Evolutionary conservation across 2,797 vertebrate genomes (phyloP).

Genomic region (Cygnus olor): DNA sequence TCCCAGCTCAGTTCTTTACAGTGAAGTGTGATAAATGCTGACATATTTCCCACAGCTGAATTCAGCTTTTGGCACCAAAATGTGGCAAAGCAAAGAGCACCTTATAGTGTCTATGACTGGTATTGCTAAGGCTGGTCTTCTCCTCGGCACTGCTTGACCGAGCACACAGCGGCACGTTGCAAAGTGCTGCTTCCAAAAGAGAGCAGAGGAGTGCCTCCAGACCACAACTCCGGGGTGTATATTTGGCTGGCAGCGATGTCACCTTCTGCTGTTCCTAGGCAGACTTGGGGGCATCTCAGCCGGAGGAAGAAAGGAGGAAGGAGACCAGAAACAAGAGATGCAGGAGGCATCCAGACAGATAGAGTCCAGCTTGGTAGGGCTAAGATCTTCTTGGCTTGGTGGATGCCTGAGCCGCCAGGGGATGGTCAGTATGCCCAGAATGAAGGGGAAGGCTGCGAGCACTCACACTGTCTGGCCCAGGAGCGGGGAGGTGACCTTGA

Average conservation of each 20-base stretch:
- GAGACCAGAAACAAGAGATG: constrained; percentile 19
- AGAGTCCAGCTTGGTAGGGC: neutral
- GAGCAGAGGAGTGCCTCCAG: neutral
- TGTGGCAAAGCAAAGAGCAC: constrained; percentile 55
- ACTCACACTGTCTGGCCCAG: constrained; percentile 8
- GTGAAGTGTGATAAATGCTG: neutral
- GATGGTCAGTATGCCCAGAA: constrained; percentile 54
- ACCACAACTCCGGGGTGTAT: neutral
- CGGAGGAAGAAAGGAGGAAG: constrained; percentile 46
- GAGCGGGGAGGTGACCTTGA: constrained; percentile 54
- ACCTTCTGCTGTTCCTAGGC: constrained; percentile 55
- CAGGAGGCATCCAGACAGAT: constrained; percentile 60
- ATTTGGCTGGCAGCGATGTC: neutral
- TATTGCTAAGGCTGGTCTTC: constrained; percentile 39
- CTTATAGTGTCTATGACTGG: constrained; percentile 44
- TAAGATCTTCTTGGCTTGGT: constrained; percentile 24
- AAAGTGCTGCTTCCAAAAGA: neutral
- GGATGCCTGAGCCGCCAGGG: neutral
- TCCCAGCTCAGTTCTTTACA: constrained; percentile 23
- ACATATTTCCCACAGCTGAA: constrained; percentile 22
- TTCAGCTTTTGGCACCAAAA: constrained; percentile 41
- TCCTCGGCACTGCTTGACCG: neutral
- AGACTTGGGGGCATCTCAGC: neutral
- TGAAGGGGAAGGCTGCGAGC: neutral
- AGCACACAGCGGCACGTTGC: neutral